phyloP scores from a whole-genome alignment of 1,140 invertebrate species.

The Manduca sexta region DNA sequence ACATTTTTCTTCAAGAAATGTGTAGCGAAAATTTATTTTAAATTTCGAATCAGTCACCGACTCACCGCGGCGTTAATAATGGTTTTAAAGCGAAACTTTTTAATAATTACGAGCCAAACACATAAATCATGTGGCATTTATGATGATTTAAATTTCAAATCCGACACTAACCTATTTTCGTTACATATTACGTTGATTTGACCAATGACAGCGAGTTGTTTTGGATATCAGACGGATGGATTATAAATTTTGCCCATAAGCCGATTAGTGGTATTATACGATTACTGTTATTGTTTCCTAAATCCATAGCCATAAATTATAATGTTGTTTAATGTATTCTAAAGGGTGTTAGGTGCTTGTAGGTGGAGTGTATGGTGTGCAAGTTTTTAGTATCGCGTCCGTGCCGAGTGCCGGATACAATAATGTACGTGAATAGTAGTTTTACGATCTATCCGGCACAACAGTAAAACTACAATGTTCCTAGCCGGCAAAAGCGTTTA shows the following conservation, averaged over 20 bases:
- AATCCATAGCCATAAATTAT: constrained; percentile 1
- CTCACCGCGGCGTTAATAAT: too few relatives aligned
- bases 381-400: constrained; percentile 13
- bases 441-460: constrained; percentile 35
- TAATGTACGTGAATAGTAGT: constrained; percentile 23
- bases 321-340: neutral
- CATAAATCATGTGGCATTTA: constrained; percentile 3
- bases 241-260: constrained; percentile 2
- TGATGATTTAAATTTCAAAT: constrained; percentile 2
- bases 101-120: constrained; percentile 2
- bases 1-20: too few relatives aligned
- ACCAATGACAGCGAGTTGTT: constrained; percentile 1
- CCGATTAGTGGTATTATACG: constrained; percentile 2
- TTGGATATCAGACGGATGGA: neutral
- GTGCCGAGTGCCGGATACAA: constrained; percentile 10
- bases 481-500: constrained; percentile 37
- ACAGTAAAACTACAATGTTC: constrained; percentile 37
- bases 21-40: too few relatives aligned
- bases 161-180: constrained; percentile 3
- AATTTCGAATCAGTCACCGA: too few relatives aligned
- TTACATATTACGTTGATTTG: neutral
- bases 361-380: neutral
- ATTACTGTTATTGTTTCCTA: constrained; percentile 5
- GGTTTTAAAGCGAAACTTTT: too few relatives aligned
- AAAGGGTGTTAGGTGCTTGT: too few relatives aligned